Evolutionary conservation across 2,113 vertebrate species (phyloP), one percentile per base, ranked within the genome.

Genomic region (Neodon shergylaensis): DNA sequence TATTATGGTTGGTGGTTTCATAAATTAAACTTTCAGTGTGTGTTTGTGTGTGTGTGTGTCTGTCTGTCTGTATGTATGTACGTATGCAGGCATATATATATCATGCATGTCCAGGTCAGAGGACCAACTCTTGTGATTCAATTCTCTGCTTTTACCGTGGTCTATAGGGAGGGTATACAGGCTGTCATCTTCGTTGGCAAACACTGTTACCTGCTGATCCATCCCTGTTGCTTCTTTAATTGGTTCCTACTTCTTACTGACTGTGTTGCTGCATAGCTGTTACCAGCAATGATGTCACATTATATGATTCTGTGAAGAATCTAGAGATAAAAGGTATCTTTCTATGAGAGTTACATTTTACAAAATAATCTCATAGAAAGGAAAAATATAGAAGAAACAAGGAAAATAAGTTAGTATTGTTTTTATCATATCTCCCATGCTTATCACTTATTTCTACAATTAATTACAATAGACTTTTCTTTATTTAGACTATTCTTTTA

Each of bases 251-350:
- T 79, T 86, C 17, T 90, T 44, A 42, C 86, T 78, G 47, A 70
- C 31, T 91, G 5, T 79, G 9, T 47, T 95, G 3, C 3, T 91
- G 86, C 31, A 36, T 82, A 44, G 70, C 68, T 83, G 4, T 82
- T 86, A n/a, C 3, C 58, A 85, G 26, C 49, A 74, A 9, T 58
- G 28, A 54, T 86, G 10, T 88, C 85, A 77, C 77, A 61, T 88
- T 81, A 90, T 31, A 73, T 19, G 39, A 70, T 87, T 3, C 52
- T 91, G 63, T 92, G 42, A 7, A 90, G 11, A 68, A 73, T 72
- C 58, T 74, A 87, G 70, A 84, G 10, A 65, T 94, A 28, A 87
- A 28, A 95, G 11, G 1, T 83, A 52, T 89, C 91, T 94, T 78
- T 33, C 49, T 83, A 36, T 2, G 31, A 58, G 31, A 49, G 16